These are phyloP conservation scores for Sycobia sp. DNA, from an alignment of 1,140 invertebrate genomes.

Conservation along the genomic window DNA sequence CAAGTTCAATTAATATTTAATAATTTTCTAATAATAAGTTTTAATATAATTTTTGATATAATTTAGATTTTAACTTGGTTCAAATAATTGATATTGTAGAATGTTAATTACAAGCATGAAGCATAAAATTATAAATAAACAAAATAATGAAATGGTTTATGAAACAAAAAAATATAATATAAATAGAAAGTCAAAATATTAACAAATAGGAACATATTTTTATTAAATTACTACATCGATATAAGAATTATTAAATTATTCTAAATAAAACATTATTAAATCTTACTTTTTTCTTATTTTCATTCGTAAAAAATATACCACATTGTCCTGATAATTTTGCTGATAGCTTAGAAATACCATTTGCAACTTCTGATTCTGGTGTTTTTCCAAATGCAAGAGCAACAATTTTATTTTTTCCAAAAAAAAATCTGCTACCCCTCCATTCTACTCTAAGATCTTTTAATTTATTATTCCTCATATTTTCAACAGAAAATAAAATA, in stretches of 20 bases:
- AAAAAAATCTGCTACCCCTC: constrained; percentile 93
- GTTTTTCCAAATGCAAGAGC: constrained; percentile 85
- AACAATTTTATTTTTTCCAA: constrained; percentile 98
- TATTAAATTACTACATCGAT: too few relatives aligned
- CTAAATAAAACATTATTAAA: constrained; percentile 10
- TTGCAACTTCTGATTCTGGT: constrained; percentile 81
- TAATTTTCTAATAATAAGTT: too few relatives aligned
- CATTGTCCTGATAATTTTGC: constrained; percentile 84
- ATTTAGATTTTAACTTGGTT: too few relatives aligned
- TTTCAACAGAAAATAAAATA: constrained; percentile 89
- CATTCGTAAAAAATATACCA: constrained; percentile 93
- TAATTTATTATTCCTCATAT: constrained; percentile 91
- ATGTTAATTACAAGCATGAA: too few relatives aligned
- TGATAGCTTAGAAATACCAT: constrained; percentile 85
- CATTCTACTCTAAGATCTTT: constrained; percentile 86
- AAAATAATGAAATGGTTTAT: too few relatives aligned
- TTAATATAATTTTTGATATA: too few relatives aligned
- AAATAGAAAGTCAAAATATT: too few relatives aligned
- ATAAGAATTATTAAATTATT: not conserved
- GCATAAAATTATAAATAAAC: too few relatives aligned
- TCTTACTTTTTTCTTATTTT: constrained; percentile 75
- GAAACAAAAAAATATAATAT: too few relatives aligned
- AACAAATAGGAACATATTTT: too few relatives aligned
- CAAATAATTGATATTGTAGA: too few relatives aligned
- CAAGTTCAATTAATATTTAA: too few relatives aligned